phyloP scores from a whole-genome alignment of 2,113 vertebrate species.

The Sylvia atricapilla region DNA sequence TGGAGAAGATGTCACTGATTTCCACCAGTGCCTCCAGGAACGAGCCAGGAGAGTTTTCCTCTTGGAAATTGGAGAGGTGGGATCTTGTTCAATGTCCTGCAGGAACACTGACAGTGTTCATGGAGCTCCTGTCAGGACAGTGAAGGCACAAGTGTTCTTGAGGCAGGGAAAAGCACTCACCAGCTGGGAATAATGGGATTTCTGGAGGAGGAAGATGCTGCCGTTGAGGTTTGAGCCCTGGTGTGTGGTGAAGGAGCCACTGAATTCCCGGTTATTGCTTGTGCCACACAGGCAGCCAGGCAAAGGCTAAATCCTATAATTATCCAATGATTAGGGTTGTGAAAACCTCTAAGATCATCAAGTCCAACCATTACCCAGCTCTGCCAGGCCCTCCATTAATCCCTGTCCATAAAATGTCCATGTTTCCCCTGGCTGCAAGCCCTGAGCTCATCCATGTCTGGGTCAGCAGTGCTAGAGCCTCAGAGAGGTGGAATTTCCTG shows the following conservation, averaged over 20 bases:
- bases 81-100: background rate
- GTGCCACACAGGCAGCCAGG: background rate
- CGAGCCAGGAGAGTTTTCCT: background rate
- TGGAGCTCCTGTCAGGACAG: rapidly evolving
- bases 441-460: background rate
- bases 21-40: background rate
- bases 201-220: background rate
- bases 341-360: background rate
- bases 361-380: background rate
- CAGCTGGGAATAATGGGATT: background rate
- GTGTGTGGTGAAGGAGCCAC: background rate
- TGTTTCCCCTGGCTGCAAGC: rapidly evolving
- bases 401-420: background rate
- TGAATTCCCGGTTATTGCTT: background rate
- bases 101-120: background rate
- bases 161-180: background rate
- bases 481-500: background rate
- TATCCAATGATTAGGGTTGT: background rate
- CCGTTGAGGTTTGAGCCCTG: rapidly evolving
- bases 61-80: background rate
- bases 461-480: background rate
- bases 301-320: background rate
- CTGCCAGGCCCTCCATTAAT: background rate
- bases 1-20: background rate
- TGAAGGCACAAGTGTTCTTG: rapidly evolving